A percentile compares a stretch with the other conserved stretches of the same genome.
Evolutionary conservation across 2,113 vertebrate genomes (phyloP).

Genomic region (Lethenteron reissneri): DNA sequence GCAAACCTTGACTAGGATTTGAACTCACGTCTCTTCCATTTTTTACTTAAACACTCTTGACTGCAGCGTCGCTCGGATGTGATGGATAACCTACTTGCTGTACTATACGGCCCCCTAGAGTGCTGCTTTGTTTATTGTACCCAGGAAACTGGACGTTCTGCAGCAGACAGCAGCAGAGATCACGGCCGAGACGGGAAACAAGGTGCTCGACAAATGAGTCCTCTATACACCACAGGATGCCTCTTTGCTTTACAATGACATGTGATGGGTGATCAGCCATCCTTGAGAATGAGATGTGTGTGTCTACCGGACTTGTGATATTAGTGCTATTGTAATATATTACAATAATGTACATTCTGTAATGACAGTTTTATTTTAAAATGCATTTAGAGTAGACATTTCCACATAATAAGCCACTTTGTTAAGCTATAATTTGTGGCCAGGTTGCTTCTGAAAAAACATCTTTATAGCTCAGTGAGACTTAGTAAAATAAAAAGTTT

Average conservation of each 20-base stretch:
- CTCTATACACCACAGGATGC: background rate
- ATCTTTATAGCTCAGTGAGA: too few relatives aligned
- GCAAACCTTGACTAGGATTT: background rate
- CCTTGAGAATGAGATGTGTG: too few relatives aligned
- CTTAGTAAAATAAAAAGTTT: too few relatives aligned
- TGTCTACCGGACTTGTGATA: background rate
- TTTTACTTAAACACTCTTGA: background rate
- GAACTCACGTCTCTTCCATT: background rate
- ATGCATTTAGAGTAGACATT: slow-evolving; percentile 6
- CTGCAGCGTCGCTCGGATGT: background rate
- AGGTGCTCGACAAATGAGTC: slow-evolving; percentile 26
- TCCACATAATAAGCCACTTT: too few relatives aligned
- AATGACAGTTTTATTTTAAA: slow-evolving; percentile 4
- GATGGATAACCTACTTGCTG: too few relatives aligned
- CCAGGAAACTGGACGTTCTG: slow-evolving; percentile 64
- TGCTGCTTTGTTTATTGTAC: slow-evolving; percentile 15
- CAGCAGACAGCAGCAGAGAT: slow-evolving; percentile 56
- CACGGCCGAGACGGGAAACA: slow-evolving; percentile 59
- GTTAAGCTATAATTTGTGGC: too few relatives aligned
- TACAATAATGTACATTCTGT: background rate
- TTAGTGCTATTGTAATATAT: slow-evolving; percentile 2
- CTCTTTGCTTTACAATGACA: background rate
- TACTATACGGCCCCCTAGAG: too few relatives aligned
- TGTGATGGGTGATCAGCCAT: too few relatives aligned
- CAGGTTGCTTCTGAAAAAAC: too few relatives aligned